Evolutionary conservation across 2,797 vertebrate genomes (phyloP), one percentile per base, ranked within the genome.

Genomic region (Protonibea diacanthus): DNA sequence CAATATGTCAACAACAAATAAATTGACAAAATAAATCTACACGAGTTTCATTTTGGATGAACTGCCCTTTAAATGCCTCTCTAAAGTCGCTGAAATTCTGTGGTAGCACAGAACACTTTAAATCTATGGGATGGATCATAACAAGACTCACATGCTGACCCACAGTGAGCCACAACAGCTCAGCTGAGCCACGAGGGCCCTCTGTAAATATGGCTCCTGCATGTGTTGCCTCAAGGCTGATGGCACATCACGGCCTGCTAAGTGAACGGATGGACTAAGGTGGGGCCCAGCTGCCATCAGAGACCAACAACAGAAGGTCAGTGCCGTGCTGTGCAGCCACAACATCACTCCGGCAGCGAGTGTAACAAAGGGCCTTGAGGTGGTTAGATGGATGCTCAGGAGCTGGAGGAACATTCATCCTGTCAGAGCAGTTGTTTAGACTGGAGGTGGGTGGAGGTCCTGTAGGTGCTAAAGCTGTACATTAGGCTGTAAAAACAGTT

Each of bases 281-380:
- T 47, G 53, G 13, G 68, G 29, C 23, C 40, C 44, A 23, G 53
- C 20, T 29, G 38, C 13, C 51, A 66, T 62, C 38, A 17, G 52
- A 84, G 56, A 58, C 57, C 13, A 53, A 9, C 47, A 45, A n/a
- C 81, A 74, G 79, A 61, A 71, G 64, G 85, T 84, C 69, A 72
- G 61, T 29, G 23, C 49, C 21, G 47, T 45, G 33, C 23, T 17
- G 13, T 17, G 13, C 13, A 3, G 18, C 18, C 17, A 15, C 5
- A 13, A 49, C 49, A 42, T 62, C 27, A 25, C 33, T 53, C 55
- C 9, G 38, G 7, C 57, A 13, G 42, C 1, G 1, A 38, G 45
- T 12, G 9, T 20, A 29, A 15, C 52, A 63, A 49, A 27, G 51
- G 23, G 20, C 17, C 47, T 42, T 2, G 29, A 2, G 1, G 1